phyloP scores from a whole-genome alignment of 1,140 invertebrate genomes.

The Scaptomyza montana region DNA sequence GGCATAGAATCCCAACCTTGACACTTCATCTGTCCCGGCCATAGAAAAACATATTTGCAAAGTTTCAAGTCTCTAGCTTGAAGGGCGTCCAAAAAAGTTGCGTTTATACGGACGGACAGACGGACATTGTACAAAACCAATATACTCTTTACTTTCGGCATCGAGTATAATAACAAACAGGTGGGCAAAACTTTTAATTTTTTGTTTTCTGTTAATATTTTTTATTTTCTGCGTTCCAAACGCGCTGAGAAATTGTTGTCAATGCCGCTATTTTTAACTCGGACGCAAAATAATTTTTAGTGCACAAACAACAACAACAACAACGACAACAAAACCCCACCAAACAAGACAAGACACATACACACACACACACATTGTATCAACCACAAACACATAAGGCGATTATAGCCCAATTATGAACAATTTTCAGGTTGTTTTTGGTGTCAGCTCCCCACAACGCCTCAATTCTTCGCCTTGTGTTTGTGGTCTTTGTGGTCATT shows the following conservation, averaged over 20 bases:
- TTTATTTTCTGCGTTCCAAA: slow-evolving; percentile 16
- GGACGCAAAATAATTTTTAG: slow-evolving; percentile 34
- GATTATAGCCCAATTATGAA: slow-evolving; percentile 77
- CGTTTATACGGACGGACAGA: too few relatives aligned
- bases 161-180: neutral
- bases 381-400: slow-evolving; percentile 48
- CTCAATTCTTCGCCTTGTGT: slow-evolving; percentile 26
- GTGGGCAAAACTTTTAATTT: slow-evolving; percentile 64
- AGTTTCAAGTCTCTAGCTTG: too few relatives aligned
- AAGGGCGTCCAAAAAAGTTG: too few relatives aligned
- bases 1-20: too few relatives aligned
- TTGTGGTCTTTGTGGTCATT: slow-evolving; percentile 37
- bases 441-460: slow-evolving; percentile 65
- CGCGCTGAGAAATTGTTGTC: slow-evolving; percentile 44
- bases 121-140: too few relatives aligned
- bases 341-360: slow-evolving; percentile 33
- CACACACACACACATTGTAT: slow-evolving; percentile 42
- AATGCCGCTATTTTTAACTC: slow-evolving; percentile 25
- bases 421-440: slow-evolving; percentile 72
- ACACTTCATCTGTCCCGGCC: too few relatives aligned
- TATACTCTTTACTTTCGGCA: too few relatives aligned
- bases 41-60: too few relatives aligned
- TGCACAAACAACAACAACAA: slow-evolving; percentile 20
- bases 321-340: slow-evolving; percentile 11
- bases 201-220: slow-evolving; percentile 38